Evolutionary conservation across 2,888 invertebrate species (phyloP), one percentile per base, ranked within the genome.

Genomic region (Eristalis tenax): DNA sequence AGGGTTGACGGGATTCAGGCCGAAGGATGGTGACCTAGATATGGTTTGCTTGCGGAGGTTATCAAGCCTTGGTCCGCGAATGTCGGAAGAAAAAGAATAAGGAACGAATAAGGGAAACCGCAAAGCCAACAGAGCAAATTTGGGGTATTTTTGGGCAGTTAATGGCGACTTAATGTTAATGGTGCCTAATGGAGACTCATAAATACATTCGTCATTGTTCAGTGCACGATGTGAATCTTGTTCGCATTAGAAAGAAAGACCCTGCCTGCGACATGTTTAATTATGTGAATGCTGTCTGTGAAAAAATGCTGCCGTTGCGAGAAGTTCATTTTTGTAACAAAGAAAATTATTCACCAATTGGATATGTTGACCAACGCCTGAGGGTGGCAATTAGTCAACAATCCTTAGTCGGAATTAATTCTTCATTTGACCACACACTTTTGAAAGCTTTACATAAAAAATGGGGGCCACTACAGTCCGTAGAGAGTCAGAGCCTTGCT

Each of bases 21-120:
- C 26, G 15, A 59, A 59, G 59, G 59, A 59, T 28, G 59, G 26
- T 59, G 59, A 26, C 59, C 59, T 59, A 59, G 23, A 59, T 59
- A 15, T 59, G 26, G 23, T 23, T 26, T 59, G 23, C 6, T 13
- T 59, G 26, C 5, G 26, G 23, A 23, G 59, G 26, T 28, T 59
- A 59, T 1, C 59, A 13, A 13, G 11, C 0, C 26, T 59, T 2
- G 35, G 43, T 50, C 6, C 18, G n/a, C n/a, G 50, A 18, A 18
- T 50, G 50, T 8, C 1, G 23, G 59, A 6, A 23, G 59, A 59
- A 5, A 26, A 0, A 4, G 23, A 13, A 50, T 18, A n/a, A 43
- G 43, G n/a, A 1, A 15, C 43, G 0, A 50, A n/a, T 50, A 50
- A n/a, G 6, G n/a, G 1, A 40, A 40, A 1, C 1, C 43, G n/a